These are phyloP conservation scores for Allygus modestus DNA, from an alignment of 2,888 invertebrate species.

Conservation along the genomic window DNA sequence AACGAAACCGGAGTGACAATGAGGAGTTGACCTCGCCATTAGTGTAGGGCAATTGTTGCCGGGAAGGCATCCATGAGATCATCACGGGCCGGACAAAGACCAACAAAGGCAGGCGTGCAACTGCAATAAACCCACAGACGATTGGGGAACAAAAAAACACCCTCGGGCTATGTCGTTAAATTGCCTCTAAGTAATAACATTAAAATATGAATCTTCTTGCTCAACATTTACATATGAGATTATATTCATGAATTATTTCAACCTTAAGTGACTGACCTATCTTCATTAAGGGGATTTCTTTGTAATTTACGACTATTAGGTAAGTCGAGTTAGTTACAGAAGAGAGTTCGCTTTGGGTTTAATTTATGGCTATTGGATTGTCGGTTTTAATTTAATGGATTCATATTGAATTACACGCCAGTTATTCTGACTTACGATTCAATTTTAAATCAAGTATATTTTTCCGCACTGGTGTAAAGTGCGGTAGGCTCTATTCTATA, in stretches of 20 bases:
- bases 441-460: background rate
- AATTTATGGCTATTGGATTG: background rate
- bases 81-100: constrained; percentile 41
- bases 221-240: constrained; percentile 33
- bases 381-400: background rate
- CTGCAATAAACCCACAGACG: background rate
- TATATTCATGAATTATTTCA: constrained; percentile 33
- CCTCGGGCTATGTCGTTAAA: constrained; percentile 29
- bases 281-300: constrained; percentile 7
- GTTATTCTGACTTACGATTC: background rate
- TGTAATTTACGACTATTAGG: constrained; percentile 16
- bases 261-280: constrained; percentile 7
- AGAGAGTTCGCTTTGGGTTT: background rate
- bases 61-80: constrained; percentile 31
- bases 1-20: constrained; percentile 30
- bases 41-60: constrained; percentile 43
- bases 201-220: constrained; percentile 19
- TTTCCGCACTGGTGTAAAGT: background rate
- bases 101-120: background rate
- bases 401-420: background rate
- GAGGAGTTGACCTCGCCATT: constrained; percentile 56
- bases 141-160: constrained; percentile 33
- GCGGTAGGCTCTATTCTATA: background rate
- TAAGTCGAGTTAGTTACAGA: background rate
- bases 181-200: constrained; percentile 8